These are phyloP conservation scores for Spisula subtruncata DNA, from an alignment of 2,888 invertebrate species.

Conservation along the genomic window DNA sequence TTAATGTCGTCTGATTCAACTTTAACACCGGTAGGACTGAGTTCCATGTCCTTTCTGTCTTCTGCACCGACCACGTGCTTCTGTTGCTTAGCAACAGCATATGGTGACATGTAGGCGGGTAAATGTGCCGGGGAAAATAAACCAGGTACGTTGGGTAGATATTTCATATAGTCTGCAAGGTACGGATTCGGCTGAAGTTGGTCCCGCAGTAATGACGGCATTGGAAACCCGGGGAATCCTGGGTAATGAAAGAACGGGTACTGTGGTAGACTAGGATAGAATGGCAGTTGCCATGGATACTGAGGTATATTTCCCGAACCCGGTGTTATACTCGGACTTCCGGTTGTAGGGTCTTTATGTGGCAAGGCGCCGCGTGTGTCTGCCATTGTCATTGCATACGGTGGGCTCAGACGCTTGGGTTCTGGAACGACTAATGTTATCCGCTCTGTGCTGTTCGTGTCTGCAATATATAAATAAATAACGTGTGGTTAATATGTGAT, in stretches of 20 bases:
- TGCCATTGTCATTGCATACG: conserved; percentile 1
- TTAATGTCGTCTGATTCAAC: conserved; percentile 21
- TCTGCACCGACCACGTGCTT: background rate
- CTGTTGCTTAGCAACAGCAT: conserved; percentile 16
- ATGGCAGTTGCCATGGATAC: conserved; percentile 58
- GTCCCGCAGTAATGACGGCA: conserved; percentile 51
- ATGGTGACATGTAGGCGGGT: conserved; percentile 20
- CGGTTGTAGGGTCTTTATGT: background rate
- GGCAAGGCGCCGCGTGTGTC: background rate
- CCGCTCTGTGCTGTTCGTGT: background rate
- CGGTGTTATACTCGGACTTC: conserved; percentile 25
- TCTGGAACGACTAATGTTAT: conserved; percentile 56
- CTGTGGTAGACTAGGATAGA: conserved; percentile 51
- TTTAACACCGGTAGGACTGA: background rate
- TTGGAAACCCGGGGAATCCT: conserved; percentile 45
- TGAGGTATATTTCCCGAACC: conserved; percentile 31
- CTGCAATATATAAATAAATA: background rate
- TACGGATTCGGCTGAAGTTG: conserved; percentile 21
- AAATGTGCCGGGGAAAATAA: background rate
- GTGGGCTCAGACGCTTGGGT: conserved; percentile 50
- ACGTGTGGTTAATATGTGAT: too few relatives aligned
- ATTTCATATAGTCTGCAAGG: conserved; percentile 40
- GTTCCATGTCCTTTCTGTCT: background rate
- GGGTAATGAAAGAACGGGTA: conserved; percentile 27
- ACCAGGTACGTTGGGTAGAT: conserved; percentile 9